These are phyloP conservation scores for Emesis russula DNA, from an alignment of 2,888 invertebrate genomes.

Conservation along the genomic window DNA sequence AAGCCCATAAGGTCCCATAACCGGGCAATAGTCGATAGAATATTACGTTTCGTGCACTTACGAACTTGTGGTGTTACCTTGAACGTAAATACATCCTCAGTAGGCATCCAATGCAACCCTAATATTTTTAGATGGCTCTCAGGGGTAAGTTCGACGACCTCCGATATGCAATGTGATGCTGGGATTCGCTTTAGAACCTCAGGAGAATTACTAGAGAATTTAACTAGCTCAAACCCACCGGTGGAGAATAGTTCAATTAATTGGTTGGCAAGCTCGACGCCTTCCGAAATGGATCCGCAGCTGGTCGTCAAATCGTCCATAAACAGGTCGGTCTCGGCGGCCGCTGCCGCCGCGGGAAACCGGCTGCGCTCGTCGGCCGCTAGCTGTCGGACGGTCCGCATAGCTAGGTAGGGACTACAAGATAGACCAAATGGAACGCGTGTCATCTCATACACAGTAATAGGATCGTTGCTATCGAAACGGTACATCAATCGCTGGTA, in stretches of 20 bases:
- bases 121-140: slow-evolving; percentile 43
- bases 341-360: not conserved
- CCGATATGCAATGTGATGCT: not conserved
- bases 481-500: slow-evolving; percentile 26
- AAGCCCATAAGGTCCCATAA: not conserved
- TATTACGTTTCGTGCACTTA: not conserved
- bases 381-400: not conserved
- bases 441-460: slow-evolving; percentile 25
- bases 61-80: not conserved
- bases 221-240: not conserved
- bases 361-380: not conserved
- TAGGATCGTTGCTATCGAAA: not conserved
- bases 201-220: slow-evolving; percentile 25
- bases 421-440: slow-evolving; percentile 29
- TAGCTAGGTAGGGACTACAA: slow-evolving; percentile 35
- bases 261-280: not conserved
- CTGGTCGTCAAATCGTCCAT: not conserved
- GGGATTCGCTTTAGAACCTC: slow-evolving; percentile 32
- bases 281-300: not conserved
- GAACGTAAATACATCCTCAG: slow-evolving; percentile 36
- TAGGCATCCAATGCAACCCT: slow-evolving; percentile 38
- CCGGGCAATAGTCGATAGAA: not conserved
- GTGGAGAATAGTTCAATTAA: not conserved
- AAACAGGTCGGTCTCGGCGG: not conserved
- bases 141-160: slow-evolving; percentile 1